A percentile compares a stretch with the other conserved stretches of the same genome.
These are phyloP conservation scores for Sylvilagus bachmani DNA, from an alignment of 2,113 vertebrate genomes.

Conservation along the genomic window DNA sequence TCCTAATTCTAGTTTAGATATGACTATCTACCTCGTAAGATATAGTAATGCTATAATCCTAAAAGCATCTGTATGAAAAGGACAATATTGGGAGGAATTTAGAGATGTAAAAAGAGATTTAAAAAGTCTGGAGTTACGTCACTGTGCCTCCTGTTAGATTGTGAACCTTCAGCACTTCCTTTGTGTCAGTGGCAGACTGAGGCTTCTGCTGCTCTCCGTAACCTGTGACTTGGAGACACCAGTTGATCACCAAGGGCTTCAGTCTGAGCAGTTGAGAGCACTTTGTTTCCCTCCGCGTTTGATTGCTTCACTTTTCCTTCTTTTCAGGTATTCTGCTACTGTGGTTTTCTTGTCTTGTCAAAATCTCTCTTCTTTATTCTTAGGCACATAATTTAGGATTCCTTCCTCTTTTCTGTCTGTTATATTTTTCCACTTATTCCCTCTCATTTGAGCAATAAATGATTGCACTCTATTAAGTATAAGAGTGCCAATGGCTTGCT, in stretches of 20 bases:
- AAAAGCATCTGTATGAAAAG: background rate
- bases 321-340: background rate
- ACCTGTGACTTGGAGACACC: conserved; percentile 16
- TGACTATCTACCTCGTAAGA: background rate
- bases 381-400: background rate
- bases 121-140: background rate
- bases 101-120: background rate
- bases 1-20: conserved; percentile 28
- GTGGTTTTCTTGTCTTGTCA: background rate
- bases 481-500: conserved; percentile 31
- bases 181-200: background rate
- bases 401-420: background rate
- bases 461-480: background rate
- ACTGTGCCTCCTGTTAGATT: background rate
- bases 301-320: background rate
- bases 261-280: background rate
- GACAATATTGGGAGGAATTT: conserved; percentile 17
- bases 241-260: background rate
- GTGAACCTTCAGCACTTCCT: background rate
- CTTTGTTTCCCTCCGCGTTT: conserved; percentile 29
- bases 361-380: conserved; percentile 27
- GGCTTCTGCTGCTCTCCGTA: background rate
- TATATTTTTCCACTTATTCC: background rate
- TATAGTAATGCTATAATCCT: background rate
- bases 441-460: conserved; percentile 47